phyloP scores from a whole-genome alignment of 1,140 invertebrate species.

The Neoseiulus cucumeris region DNA sequence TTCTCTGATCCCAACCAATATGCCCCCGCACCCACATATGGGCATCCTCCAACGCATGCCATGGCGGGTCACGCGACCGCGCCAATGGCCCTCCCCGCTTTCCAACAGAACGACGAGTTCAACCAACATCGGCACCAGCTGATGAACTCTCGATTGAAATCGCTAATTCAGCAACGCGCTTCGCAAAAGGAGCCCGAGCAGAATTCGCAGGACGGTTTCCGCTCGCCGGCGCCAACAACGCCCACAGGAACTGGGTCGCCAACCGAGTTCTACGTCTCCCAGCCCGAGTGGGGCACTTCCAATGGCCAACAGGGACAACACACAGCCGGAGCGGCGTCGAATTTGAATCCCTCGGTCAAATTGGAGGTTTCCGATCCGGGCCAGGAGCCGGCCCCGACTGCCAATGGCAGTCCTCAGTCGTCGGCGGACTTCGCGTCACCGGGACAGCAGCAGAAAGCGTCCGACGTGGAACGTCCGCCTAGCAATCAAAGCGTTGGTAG shows the following conservation, averaged over 20 bases:
- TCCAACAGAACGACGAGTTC: constrained; percentile 13
- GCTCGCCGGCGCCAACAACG: constrained; percentile 5
- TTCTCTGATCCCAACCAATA: constrained; percentile 10
- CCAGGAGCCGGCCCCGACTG: not conserved
- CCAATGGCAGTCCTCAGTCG: not conserved
- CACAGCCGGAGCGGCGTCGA: too few species aligned
- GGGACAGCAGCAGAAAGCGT: constrained; percentile 2
- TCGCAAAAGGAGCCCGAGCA: constrained; percentile 20
- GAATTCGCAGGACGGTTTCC: constrained; percentile 13
- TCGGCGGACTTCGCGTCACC: not conserved
- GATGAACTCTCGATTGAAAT: constrained; percentile 21
- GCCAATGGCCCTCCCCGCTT: not conserved
- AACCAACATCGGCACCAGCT: constrained; percentile 19
- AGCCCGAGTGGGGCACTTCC: constrained; percentile 5
- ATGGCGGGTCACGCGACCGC: constrained; percentile 11
- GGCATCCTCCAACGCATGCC: constrained; percentile 13
- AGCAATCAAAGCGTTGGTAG: constrained; percentile 6
- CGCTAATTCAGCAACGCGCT: constrained; percentile 20
- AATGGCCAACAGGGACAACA: not conserved
- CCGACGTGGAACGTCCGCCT: constrained; percentile 7
- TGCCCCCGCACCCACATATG: constrained; percentile 12
- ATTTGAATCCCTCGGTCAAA: constrained; percentile 5
- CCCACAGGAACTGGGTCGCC: not conserved
- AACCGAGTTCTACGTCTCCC: not conserved
- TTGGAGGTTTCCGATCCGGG: constrained; percentile 1